Percentiles rank a stretch among this genome's conserved stretches.
These are phyloP conservation scores for Candoia aspera DNA, from an alignment of 2,113 vertebrate species.

Conservation along the genomic window DNA sequence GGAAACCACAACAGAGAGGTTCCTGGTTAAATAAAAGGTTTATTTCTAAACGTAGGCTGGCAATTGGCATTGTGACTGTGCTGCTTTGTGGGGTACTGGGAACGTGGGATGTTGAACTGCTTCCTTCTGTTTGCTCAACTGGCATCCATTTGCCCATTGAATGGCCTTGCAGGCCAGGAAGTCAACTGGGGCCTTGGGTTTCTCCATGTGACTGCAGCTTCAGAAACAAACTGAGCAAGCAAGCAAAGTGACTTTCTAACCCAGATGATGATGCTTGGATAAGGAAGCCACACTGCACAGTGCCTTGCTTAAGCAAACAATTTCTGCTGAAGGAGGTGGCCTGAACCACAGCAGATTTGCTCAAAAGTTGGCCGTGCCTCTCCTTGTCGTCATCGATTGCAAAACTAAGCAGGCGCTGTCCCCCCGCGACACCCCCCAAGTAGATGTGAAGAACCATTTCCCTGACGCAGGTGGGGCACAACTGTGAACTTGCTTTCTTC, in stretches of 20 bases:
- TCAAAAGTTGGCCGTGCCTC: background rate
- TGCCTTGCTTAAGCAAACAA: background rate
- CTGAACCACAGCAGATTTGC: background rate
- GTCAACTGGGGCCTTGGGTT: background rate
- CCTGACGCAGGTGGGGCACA: background rate
- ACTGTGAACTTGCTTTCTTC: background rate
- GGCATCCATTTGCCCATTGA: background rate
- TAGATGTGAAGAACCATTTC: background rate
- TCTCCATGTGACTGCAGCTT: background rate
- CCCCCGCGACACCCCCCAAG: background rate
- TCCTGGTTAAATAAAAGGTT: background rate
- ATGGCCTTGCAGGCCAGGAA: background rate
- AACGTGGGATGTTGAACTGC: background rate
- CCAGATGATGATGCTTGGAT: background rate
- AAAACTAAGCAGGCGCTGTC: background rate
- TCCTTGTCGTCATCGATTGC: background rate
- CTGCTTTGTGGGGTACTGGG: background rate
- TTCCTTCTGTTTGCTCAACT: background rate
- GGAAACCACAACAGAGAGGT: background rate
- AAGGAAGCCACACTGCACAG: background rate
- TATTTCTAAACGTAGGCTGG: background rate
- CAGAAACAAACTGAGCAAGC: background rate
- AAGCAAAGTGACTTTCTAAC: background rate
- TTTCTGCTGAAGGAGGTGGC: background rate
- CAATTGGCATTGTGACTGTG: background rate